Percentiles rank a stretch among this genome's conserved stretches.
These are phyloP conservation scores for Cephus nigrinus DNA, from an alignment of 2,888 invertebrate genomes.

Conservation along the genomic window DNA sequence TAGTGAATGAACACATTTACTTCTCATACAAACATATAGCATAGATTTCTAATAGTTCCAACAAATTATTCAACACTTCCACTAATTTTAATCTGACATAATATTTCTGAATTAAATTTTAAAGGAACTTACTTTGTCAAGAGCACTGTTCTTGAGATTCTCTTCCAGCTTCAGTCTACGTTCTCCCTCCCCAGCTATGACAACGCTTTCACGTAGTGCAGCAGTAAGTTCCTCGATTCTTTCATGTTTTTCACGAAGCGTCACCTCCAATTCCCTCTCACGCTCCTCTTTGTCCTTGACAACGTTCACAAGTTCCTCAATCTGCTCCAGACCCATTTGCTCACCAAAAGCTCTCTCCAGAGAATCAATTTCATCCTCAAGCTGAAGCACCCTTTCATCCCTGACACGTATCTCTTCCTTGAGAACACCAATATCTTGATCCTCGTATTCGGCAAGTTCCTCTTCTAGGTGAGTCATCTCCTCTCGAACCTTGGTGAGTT, in stretches of 20 bases:
- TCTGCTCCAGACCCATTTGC: constrained; percentile 53
- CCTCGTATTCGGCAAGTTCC: constrained; percentile 46
- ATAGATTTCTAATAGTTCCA: constrained; percentile 6
- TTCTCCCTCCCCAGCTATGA: constrained; percentile 78
- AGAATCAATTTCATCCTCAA: constrained; percentile 56
- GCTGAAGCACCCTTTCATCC: constrained; percentile 46
- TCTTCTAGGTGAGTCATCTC: constrained; percentile 42
- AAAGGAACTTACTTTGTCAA: constrained; percentile 72
- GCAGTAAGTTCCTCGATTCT: constrained; percentile 82
- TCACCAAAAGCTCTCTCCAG: constrained; percentile 53
- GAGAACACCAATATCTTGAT: constrained; percentile 46
- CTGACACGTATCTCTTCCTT: constrained; percentile 53
- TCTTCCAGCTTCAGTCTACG: constrained; percentile 76
- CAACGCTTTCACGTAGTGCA: constrained; percentile 83
- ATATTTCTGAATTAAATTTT: too few species aligned
- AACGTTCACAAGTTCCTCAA: constrained; percentile 51
- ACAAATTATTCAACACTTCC: constrained; percentile 5
- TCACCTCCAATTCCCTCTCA: constrained; percentile 70
- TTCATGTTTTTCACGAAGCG: constrained; percentile 60
- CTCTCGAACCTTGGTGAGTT: constrained; percentile 33
- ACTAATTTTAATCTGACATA: constrained; percentile 2
- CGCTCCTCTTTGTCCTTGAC: constrained; percentile 64
- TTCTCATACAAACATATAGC: too few species aligned
- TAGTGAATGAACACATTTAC: constrained; percentile 55
- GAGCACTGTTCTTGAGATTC: constrained; percentile 72